Percentiles rank a stretch among this genome's conserved stretches.
Evolutionary conservation across 2,797 vertebrate genomes (phyloP).

Genomic region (Sciurus carolinensis): DNA sequence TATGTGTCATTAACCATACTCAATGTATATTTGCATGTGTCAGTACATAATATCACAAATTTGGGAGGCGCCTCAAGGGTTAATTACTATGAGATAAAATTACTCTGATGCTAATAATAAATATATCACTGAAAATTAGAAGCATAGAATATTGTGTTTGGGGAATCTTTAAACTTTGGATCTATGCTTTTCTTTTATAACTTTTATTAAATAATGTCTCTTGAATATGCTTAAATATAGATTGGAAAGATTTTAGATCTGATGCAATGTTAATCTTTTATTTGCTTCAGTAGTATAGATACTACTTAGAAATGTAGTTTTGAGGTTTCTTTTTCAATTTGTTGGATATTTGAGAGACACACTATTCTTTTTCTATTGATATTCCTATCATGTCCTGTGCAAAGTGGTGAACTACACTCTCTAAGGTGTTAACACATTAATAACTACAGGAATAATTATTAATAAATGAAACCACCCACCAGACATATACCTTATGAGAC

Average conservation of each 20-base stretch:
- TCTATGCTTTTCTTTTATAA: background rate
- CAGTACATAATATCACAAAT: background rate
- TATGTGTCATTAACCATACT: slow-evolving; percentile 14
- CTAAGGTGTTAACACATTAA: slow-evolving; percentile 21
- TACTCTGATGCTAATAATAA: slow-evolving; percentile 15
- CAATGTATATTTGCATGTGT: background rate
- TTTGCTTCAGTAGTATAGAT: background rate
- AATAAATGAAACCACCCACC: slow-evolving; percentile 54
- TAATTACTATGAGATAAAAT: slow-evolving; percentile 46
- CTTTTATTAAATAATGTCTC: slow-evolving; percentile 36
- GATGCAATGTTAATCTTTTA: background rate
- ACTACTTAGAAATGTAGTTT: slow-evolving; percentile 58
- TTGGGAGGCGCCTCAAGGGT: background rate
- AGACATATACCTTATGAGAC: background rate
- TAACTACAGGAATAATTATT: slow-evolving; percentile 21
- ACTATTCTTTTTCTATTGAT: slow-evolving; percentile 14
- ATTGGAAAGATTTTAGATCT: slow-evolving; percentile 31
- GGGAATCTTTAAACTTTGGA: slow-evolving; percentile 13
- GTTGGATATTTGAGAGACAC: background rate
- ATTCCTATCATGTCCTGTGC: background rate
- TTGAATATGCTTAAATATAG: slow-evolving; percentile 38
- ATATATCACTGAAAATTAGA: slow-evolving; percentile 23
- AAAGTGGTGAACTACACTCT: background rate
- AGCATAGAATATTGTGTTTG: background rate
- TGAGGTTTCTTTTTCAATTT: slow-evolving; percentile 51